phyloP scores from a whole-genome alignment of 2,888 invertebrate species.

The Stegana nigrithorax region DNA sequence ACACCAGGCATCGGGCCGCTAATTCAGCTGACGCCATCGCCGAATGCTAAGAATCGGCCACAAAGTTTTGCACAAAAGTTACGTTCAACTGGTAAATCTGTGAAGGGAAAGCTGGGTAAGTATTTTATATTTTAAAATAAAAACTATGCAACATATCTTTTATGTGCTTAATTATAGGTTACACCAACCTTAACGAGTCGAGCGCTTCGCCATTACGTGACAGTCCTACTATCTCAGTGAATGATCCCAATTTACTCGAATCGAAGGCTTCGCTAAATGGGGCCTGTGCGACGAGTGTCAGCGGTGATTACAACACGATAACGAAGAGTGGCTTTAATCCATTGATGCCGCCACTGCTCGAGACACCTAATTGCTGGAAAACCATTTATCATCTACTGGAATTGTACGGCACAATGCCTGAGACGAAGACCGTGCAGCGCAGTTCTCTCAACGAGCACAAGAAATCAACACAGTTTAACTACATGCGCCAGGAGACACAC shows the following conservation, averaged over 20 bases:
- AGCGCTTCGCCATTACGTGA: slow-evolving; percentile 76
- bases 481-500: slow-evolving; percentile 62
- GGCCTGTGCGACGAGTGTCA: slow-evolving; percentile 62
- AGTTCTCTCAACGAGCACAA: slow-evolving; percentile 63
- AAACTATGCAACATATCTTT: neutral
- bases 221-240: slow-evolving; percentile 73
- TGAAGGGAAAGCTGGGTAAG: slow-evolving; percentile 75
- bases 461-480: slow-evolving; percentile 71
- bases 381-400: slow-evolving; percentile 93
- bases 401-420: slow-evolving; percentile 93
- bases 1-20: slow-evolving; percentile 61
- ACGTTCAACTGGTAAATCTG: slow-evolving; percentile 85
- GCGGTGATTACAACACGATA: slow-evolving; percentile 62
- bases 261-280: slow-evolving; percentile 68
- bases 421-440: slow-evolving; percentile 85
- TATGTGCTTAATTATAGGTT: slow-evolving; percentile 69
- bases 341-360: slow-evolving; percentile 51
- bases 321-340: slow-evolving; percentile 54
- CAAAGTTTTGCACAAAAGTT: slow-evolving; percentile 91
- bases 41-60: slow-evolving; percentile 72
- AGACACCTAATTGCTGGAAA: slow-evolving; percentile 88
- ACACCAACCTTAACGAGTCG: slow-evolving; percentile 83
- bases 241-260: slow-evolving; percentile 64
- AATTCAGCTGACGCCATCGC: slow-evolving; percentile 67
- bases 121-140: neutral